Base-by-base conservation (phyloP, 2,888 invertebrate genomes). In the Pherbina coryleti region DNA sequence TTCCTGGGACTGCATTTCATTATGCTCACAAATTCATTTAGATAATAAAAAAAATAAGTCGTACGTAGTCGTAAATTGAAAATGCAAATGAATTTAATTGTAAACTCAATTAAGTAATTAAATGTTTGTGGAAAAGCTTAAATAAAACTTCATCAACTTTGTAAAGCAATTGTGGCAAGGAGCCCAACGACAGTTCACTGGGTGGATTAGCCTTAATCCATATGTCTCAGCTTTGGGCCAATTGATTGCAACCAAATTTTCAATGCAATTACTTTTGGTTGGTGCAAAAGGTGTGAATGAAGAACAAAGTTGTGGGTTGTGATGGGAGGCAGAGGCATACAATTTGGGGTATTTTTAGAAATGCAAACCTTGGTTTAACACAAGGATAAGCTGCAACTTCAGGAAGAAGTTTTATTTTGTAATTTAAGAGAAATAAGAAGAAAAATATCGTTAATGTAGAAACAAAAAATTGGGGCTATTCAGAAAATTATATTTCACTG, bases 31-130 rank as follows among this genome's bases (percentile, higher is more conserved):
- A 62, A 28, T 62, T 22, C 62, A 11, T 11, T 44, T 44, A 11
- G 11, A 44, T 14, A 7, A 44, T 44, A 44, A n/a, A 44, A 44
- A 44, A 44, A 44, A 44, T 44, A 11, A 2, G 44, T 7, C 44
- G 2, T 44, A 14, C 44, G 11, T 44, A 44, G 44, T 44, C 44
- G 71, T 75, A 66, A 75, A 75, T 75, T 31, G 75, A 75, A 66
- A 66, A 75, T 55, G 74, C 22, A 66, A 75, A 64, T 75, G 55
- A 55, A 67, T 67, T 66, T 66, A 75, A 75, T 67, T 55, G 75
- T 22, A 55, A 67, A 66, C 44, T 67, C 66, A 67, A 75, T 75
- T 75, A 75, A 67, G 75, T 75, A 75, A 75, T 75, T 75, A 75
- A 75, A 75, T 74, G 73, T 62, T 25, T 49, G 64, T 51, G 73